phyloP scores from a whole-genome alignment of 1,140 invertebrate species.

The Ceratitis capitata region DNA sequence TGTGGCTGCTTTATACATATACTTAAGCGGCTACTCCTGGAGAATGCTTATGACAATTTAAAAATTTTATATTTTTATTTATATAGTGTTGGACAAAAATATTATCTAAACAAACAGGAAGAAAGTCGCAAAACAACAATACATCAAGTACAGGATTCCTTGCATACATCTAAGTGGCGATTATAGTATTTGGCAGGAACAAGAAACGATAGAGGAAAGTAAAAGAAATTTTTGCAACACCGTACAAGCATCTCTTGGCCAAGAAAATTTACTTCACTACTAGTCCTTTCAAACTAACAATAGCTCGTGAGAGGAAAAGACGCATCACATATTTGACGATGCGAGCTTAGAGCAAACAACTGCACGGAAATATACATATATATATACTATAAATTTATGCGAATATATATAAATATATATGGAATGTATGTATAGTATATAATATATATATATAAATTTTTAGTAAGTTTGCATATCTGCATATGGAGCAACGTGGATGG shows the following conservation, averaged over 20 bases:
- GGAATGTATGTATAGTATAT: too few relatives aligned
- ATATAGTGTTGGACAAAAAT: neutral
- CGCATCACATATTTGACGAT: neutral
- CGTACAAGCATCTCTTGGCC: neutral
- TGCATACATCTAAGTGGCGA: neutral
- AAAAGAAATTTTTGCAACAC: neutral
- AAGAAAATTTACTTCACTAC: neutral
- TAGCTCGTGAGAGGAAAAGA: too few relatives aligned
- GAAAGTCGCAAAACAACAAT: neutral
- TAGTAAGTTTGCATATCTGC: conserved; percentile 4
- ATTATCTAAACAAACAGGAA: neutral
- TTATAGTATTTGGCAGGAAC: neutral
- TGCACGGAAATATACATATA: neutral
- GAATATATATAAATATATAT: too few relatives aligned
- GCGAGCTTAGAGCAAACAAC: too few relatives aligned
- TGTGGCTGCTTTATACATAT: too few relatives aligned
- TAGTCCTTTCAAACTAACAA: neutral
- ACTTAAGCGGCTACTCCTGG: too few relatives aligned
- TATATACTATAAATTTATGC: too few relatives aligned
- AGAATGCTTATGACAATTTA: too few relatives aligned
- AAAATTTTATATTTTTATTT: too few relatives aligned
- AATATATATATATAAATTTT: too few relatives aligned
- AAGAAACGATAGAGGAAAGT: neutral
- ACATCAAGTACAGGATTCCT: neutral
- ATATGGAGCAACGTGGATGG: neutral